These are phyloP conservation scores for Onychostruthus taczanowskii DNA, from an alignment of 2,113 vertebrate species.

Conservation along the genomic window DNA sequence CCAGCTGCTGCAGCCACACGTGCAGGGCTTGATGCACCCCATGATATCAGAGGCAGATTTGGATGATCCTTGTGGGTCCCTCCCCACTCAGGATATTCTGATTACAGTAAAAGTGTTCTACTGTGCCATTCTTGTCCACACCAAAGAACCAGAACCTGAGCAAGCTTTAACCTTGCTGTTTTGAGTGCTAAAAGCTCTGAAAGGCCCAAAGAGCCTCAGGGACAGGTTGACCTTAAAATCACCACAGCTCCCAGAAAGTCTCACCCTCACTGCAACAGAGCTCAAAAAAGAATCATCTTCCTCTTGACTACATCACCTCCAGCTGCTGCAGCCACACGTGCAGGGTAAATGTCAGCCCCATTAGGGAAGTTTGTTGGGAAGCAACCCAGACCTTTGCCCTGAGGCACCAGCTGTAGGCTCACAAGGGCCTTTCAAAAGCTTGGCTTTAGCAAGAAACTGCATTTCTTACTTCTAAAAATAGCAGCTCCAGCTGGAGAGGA, in stretches of 20 bases:
- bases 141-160: not conserved
- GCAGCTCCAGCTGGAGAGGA: not conserved
- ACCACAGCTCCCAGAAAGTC: not conserved
- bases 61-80: not conserved
- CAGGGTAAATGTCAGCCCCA: not conserved
- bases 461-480: not conserved
- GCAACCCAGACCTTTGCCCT: not conserved
- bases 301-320: not conserved
- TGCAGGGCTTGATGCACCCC: not conserved
- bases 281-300: not conserved
- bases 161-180: not conserved
- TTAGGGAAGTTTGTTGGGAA: not conserved
- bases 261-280: not conserved
- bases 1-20: not conserved
- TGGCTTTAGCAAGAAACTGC: not conserved
- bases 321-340: not conserved
- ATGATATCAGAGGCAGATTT: not conserved
- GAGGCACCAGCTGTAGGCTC: not conserved
- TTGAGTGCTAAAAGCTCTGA: not conserved
- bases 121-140: not conserved
- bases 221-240: not conserved
- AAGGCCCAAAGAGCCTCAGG: not conserved
- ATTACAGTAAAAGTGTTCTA: not conserved
- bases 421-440: not conserved
- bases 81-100: not conserved